Percentiles rank a stretch among this genome's conserved stretches.
Conservation (phyloP, 1,140 invertebrate species). For the Penaeus indicus region DNA sequence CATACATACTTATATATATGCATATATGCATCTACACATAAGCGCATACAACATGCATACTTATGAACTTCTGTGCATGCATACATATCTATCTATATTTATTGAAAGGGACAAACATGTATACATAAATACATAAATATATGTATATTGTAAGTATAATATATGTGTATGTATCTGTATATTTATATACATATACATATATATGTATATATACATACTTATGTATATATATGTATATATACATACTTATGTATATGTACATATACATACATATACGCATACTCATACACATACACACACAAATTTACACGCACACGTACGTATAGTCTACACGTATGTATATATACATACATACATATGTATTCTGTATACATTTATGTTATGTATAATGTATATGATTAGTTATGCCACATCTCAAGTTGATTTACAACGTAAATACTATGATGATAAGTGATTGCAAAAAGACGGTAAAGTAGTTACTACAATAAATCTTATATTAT, state of each 20-base stretch:
- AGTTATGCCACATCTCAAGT: too few species aligned
- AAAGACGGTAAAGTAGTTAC: too few species aligned
- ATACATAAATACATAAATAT: neutral
- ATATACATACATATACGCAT: neutral
- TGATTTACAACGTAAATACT: too few species aligned
- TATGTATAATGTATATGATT: too few species aligned
- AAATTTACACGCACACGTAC: too few species aligned
- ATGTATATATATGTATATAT: constrained; percentile 17
- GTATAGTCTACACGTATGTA: too few species aligned
- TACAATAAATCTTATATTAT: too few species aligned
- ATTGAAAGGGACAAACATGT: neutral
- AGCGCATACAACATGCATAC: neutral
- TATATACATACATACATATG: too few species aligned
- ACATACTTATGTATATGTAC: constrained; percentile 21
- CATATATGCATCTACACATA: neutral
- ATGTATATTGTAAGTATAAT: constrained; percentile 2
- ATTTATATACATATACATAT: constrained; percentile 9
- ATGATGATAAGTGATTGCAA: too few species aligned
- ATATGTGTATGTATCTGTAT: constrained; percentile 23
- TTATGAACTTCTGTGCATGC: neutral
- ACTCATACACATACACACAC: neutral
- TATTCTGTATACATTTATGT: too few species aligned
- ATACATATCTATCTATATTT: neutral
- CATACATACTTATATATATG: neutral
- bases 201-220: constrained; percentile 4